phyloP scores from a whole-genome alignment of 2,797 vertebrate genomes.

The Cuculus canorus region DNA sequence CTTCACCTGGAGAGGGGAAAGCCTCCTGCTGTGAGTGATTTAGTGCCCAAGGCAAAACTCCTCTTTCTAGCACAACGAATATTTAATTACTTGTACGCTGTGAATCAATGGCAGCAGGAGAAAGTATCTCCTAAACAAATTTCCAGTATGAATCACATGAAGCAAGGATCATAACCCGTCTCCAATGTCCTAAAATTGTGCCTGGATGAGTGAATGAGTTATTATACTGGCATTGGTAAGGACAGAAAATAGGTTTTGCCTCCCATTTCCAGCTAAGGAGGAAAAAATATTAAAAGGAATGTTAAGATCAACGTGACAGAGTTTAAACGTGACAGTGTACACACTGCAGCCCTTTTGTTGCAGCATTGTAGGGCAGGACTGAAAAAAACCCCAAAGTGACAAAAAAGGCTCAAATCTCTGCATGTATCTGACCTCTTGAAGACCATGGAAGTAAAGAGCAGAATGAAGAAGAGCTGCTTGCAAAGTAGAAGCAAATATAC shows the following conservation, averaged over 20 bases:
- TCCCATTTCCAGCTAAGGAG: neutral
- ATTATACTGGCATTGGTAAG: neutral
- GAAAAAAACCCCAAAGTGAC: neutral
- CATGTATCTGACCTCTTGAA: neutral
- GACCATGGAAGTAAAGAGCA: neutral
- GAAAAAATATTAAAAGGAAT: neutral
- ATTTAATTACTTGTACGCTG: neutral
- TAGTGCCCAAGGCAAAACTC: neutral
- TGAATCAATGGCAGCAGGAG: neutral
- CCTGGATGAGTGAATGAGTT: neutral
- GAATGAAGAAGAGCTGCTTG: neutral
- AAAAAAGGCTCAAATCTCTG: neutral
- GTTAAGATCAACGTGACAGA: neutral
- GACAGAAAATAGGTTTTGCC: neutral
- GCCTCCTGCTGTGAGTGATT: neutral
- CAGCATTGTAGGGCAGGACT: neutral
- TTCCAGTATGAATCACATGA: neutral
- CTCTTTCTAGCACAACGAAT: neutral
- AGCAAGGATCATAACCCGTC: neutral
- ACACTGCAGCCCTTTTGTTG: neutral
- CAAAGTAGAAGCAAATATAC: neutral
- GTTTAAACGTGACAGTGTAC: neutral
- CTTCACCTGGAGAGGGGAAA: neutral
- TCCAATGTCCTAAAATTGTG: neutral
- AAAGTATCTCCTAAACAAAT: neutral